These are phyloP conservation scores for Laticauda laticaudata DNA, from an alignment of 2,113 vertebrate genomes.

Conservation along the genomic window DNA sequence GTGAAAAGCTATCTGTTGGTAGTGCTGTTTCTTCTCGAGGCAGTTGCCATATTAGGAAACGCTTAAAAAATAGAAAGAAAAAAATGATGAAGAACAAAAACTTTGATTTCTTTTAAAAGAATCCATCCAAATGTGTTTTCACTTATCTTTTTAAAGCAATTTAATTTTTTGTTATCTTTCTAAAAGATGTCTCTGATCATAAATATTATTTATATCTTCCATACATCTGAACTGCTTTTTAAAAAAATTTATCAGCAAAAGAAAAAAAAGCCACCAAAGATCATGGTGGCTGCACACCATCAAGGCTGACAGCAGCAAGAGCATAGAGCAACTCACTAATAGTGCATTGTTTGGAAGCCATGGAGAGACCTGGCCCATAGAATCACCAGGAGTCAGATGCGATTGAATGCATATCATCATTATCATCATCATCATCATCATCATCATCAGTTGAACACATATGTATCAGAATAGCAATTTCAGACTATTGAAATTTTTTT, in stretches of 20 bases:
- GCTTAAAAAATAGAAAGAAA: slow-evolving; percentile 28
- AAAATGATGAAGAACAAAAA: background rate
- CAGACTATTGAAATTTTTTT: background rate
- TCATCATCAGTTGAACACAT: background rate
- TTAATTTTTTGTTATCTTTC: background rate
- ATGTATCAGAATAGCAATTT: background rate
- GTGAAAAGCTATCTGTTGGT: slow-evolving; percentile 32
- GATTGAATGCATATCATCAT: background rate
- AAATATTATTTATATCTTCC: background rate
- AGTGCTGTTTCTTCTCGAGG: slow-evolving; percentile 43
- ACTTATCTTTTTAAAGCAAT: background rate
- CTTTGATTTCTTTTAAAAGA: background rate
- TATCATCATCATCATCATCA: background rate
- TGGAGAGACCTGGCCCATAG: background rate
- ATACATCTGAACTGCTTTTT: background rate
- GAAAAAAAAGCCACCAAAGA: background rate
- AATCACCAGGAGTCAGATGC: too few species aligned
- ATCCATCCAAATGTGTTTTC: background rate
- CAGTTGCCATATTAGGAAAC: slow-evolving; percentile 63
- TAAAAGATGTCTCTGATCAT: background rate
- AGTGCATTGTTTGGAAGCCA: background rate
- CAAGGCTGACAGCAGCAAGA: background rate
- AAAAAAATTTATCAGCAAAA: background rate
- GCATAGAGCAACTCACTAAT: background rate
- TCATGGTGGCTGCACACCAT: background rate